phyloP scores from a whole-genome alignment of 2,797 vertebrate genomes.

The Helarctos malayanus region DNA sequence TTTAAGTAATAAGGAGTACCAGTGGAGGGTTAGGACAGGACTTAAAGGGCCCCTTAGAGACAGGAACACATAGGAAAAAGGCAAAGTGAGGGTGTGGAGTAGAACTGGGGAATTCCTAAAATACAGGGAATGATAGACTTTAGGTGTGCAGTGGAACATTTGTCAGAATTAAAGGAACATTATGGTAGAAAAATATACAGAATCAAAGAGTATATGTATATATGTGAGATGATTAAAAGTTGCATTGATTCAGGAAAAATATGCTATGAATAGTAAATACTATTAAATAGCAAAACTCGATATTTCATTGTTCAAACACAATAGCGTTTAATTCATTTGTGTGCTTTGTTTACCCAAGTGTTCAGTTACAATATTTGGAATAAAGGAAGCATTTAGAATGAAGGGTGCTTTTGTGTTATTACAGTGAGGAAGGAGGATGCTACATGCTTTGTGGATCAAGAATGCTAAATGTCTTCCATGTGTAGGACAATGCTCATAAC shows the following conservation, averaged over 20 bases:
- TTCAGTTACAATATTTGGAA: not conserved
- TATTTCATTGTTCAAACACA: conserved; percentile 8
- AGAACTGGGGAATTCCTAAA: not conserved
- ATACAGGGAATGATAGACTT: not conserved
- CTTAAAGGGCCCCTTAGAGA: not conserved
- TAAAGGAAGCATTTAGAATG: not conserved
- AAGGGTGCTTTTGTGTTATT: not conserved
- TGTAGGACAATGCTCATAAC: not conserved
- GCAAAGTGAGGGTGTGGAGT: not conserved
- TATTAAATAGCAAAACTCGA: not conserved
- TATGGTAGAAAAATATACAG: not conserved
- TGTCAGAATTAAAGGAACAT: not conserved
- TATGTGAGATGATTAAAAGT: not conserved
- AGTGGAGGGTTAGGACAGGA: not conserved
- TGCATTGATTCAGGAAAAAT: not conserved
- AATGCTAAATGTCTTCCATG: not conserved
- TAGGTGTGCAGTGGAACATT: not conserved
- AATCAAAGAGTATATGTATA: not conserved
- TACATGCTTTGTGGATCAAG: not conserved
- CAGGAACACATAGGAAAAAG: not conserved
- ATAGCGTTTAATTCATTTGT: not conserved
- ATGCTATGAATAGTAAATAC: not conserved
- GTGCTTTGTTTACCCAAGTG: not conserved
- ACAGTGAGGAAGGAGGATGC: not conserved
- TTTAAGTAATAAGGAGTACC: not conserved